Evolutionary conservation across 2,888 invertebrate species (phyloP), one percentile per base, ranked within the genome.

Genomic region (Holacanthella duospinosa): DNA sequence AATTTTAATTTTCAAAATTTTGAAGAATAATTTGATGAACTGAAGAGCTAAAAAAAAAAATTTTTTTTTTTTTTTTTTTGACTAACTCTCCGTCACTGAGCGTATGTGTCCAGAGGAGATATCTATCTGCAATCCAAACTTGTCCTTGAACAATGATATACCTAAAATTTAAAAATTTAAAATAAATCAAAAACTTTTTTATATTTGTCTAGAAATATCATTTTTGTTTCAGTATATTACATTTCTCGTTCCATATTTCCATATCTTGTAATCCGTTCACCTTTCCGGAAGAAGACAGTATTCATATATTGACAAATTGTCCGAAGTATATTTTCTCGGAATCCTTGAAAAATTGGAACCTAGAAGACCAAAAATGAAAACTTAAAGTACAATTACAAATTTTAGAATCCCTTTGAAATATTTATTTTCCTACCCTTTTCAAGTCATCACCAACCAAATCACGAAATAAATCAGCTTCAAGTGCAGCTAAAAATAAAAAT

Each of bases 211-310:
- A n/a, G n/a, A n/a, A n/a, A n/a, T n/a, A n/a, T n/a, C n/a, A n/a
- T n/a, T n/a, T n/a, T n/a, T n/a, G 36, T 36, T 16, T 36, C 36
- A 36, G 36, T 36, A 36, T 36, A 12, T 36, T 36, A 64, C 69
- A 72, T 68, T 62, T 70, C 69, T 54, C 66, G 62, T 25, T 69
- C 69, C 48, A 72, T 44, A 53, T 72, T 72, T 3, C 69, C 68
- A 43, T 54, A 66, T 0, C 71, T 60, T 68, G 68, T 71, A 2
- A 72, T 43, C 43, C 69, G 43, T 27, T 66, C 64, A 29, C 72
- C 72, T 6, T 63, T 54, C 9, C 59, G 64, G 26, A 71, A 65
- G 29, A 66, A 70, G 12, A 56, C 19, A 26, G 65, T 69, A 28
- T 56, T 62, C 65, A 72, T 62, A 28, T 64, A 68, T 6, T 66